Base-by-base conservation (phyloP, 2,797 vertebrate species). In the Apogon talboti region DNA sequence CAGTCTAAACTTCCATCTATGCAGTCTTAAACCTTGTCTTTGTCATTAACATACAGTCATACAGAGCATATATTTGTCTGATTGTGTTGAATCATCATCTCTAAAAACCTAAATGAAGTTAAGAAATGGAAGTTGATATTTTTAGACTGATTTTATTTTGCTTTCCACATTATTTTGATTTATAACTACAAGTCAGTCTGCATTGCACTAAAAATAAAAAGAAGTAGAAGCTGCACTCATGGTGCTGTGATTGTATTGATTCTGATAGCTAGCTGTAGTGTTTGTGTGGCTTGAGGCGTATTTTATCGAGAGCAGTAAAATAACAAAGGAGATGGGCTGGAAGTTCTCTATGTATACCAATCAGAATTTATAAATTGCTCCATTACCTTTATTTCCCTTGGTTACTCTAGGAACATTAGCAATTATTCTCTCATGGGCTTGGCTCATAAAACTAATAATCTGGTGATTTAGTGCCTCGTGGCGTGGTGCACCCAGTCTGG, bases 301-400 rank as follows among this genome's bases (percentile, higher is more conserved):
- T 93, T 91, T 93, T 93, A 94, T 91, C 82, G 86, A 85, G 82
- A 86, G 91, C 92, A 81, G 89, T 92, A 89, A 93, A 94, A 94
- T 90, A 94, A 92, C 90, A 90, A 90, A 92, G 86, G 88, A 92
- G 91, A 93, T 89, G 92, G 91, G 89, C 90, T 94, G 93, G 93
- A 94, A 91, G 89, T 93, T 93, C 91, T 93, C 92, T 89, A 89
- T 93, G 93, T 93, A 93, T 92, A 92, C 90, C 94, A 93, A 94
- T 95, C 93, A 93, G 92, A 92, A 93, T 94, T 93, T 95, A 94
- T 94, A 94, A 94, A 95, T 93, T 93, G 93, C 92, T 94, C 92
- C 92, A 94, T 95, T 95, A 94, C 92, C 91, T 93, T 90, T 90
- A 93, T 94, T 94, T 93, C 92, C 92, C 92, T 91, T 94, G 92